These are phyloP conservation scores for Caradrina kadenii DNA, from an alignment of 2,888 invertebrate genomes.

Conservation along the genomic window DNA sequence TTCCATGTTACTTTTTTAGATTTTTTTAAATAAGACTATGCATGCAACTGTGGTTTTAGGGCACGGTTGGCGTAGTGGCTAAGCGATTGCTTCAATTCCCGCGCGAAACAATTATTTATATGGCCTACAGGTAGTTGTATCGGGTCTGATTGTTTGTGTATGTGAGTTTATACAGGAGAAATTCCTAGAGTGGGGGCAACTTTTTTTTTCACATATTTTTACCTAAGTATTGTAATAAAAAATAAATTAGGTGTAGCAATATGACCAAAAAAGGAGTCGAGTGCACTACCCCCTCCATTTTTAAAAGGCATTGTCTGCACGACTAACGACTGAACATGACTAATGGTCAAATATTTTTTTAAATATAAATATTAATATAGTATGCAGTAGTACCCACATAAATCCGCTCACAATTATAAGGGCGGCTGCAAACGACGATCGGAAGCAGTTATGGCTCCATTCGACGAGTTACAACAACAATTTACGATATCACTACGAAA, in stretches of 20 bases:
- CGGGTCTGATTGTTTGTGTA: too few relatives aligned
- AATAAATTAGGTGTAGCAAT: too few relatives aligned
- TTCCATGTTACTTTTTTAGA: neutral
- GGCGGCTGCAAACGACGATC: slow-evolving; percentile 54
- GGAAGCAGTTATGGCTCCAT: slow-evolving; percentile 60
- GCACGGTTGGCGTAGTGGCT: too few relatives aligned
- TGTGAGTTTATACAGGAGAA: too few relatives aligned
- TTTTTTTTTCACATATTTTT: too few relatives aligned
- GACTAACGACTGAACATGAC: too few relatives aligned
- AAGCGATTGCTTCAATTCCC: too few relatives aligned
- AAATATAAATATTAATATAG: slow-evolving; percentile 6
- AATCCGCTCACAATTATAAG: slow-evolving; percentile 63
- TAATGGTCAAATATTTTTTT: neutral
- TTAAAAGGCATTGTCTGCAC: neutral
- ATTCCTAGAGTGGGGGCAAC: too few relatives aligned
- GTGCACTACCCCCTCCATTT: neutral
- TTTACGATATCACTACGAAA: slow-evolving; percentile 58
- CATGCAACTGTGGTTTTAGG: too few relatives aligned
- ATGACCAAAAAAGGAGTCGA: neutral
- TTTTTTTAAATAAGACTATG: neutral
- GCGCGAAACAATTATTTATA: too few relatives aligned
- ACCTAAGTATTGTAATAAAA: too few relatives aligned
- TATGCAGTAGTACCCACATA: slow-evolving; percentile 34
- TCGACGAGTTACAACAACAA: slow-evolving; percentile 50
- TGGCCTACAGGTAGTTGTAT: too few relatives aligned